Conservation (phyloP, 2,113 vertebrate species). For the Cromileptes altivelis region DNA sequence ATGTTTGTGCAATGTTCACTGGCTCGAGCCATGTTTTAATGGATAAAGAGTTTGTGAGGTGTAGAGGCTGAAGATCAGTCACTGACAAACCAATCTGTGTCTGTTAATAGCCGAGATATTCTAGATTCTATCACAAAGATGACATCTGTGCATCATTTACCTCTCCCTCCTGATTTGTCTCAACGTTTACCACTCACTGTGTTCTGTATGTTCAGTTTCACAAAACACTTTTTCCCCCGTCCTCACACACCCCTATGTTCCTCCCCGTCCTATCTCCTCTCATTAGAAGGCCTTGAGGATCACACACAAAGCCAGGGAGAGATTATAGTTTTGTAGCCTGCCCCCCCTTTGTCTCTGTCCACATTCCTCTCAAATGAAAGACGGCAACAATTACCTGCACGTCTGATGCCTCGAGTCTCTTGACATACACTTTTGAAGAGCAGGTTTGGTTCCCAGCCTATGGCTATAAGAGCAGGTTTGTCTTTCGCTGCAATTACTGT, state of each 20-base stretch:
- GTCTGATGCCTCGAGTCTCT: conserved; percentile 73
- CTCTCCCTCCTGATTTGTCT: neutral
- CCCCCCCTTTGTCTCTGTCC: conserved; percentile 73
- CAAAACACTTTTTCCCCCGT: neutral
- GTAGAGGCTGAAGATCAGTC: neutral
- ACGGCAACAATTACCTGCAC: conserved; percentile 65
- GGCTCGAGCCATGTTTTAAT: conserved; percentile 28
- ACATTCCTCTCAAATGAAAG: conserved; percentile 79
- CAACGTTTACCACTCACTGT: neutral
- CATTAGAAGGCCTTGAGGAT: conserved; percentile 69
- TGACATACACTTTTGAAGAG: conserved; percentile 70
- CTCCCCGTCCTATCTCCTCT: conserved; percentile 49
- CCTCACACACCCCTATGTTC: conserved; percentile 33
- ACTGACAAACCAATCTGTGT: conserved; percentile 8
- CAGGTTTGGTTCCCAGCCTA: conserved; percentile 59
- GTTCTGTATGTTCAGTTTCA: conserved; percentile 1
- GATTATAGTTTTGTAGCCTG: conserved; percentile 76
- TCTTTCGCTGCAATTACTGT: conserved; percentile 54
- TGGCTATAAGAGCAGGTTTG: conserved; percentile 31
- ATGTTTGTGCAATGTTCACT: conserved; percentile 41
- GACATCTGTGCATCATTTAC: neutral
- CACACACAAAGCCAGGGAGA: conserved; percentile 72
- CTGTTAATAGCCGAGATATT: conserved; percentile 22
- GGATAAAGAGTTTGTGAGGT: conserved; percentile 3
- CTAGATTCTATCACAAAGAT: conserved; percentile 6